Base-by-base conservation (phyloP, 2,888 invertebrate genomes). In the Stratiomys singularior region DNA sequence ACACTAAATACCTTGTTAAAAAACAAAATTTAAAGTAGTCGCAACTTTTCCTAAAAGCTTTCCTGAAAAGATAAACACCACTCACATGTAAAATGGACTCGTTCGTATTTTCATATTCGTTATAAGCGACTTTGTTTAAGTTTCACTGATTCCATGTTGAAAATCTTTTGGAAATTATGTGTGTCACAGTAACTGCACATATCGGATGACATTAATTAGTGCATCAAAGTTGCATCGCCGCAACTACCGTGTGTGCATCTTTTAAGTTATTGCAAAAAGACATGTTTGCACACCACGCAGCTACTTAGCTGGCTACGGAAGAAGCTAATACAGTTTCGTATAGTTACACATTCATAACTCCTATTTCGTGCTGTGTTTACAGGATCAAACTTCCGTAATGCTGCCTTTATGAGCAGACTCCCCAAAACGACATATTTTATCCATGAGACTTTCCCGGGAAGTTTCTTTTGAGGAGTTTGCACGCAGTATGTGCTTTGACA, bases 381-480 rank as follows among this genome's bases (percentile, higher is more conserved):
- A 52, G 52, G 52, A 52, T 52, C 52, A 52, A 52, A 52, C 52
- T 52, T 52, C 52, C 52, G 52, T 52, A 52, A 52, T 18, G 52
- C 52, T 52, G 52, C 52, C 15, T 52, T 3, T n/a, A 52, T 18
- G 15, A 9, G 18, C 4, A 52, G 4, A n/a, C 15, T 52, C 9
- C 37, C 15, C 15, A 4, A 15, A 9, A 52, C 15, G 52, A 52
- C 15, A 52, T 52, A 52, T 52, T 52, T 52, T 52, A 52, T 37
- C 37, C 15, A 13, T 13, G 15, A 13, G 52, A 52, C 15, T 52
- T 52, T 52, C 7, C 15, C 15, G 18, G 15, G 52, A 52, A 37
- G 4, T 52, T 52, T 52, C 52, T 13, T 9, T 18, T 15, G 13
- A n/a, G 15, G 18, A 52, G 52, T 52, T 52, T 52, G 7, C 4